Evolutionary conservation across 1,140 invertebrate species (phyloP).

Genomic region (Bombus picipes): DNA sequence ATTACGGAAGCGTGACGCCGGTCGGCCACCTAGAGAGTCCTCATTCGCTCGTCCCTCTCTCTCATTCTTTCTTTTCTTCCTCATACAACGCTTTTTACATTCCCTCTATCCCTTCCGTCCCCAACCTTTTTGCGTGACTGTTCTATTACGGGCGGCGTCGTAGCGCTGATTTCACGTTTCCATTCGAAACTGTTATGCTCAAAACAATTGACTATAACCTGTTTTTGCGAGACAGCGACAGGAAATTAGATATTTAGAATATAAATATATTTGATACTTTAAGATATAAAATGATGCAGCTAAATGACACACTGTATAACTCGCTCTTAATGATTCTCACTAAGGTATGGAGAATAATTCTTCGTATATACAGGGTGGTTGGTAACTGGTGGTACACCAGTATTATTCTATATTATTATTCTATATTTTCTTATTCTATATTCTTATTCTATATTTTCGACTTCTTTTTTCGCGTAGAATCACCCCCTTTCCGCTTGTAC

Average conservation of each 20-base stretch:
- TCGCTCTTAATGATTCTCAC: not conserved
- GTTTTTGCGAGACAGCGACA: not conserved
- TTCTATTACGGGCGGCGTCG: slow-evolving; percentile 41
- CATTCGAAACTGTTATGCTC: not conserved
- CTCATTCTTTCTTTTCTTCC: not conserved
- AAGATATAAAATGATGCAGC: not conserved
- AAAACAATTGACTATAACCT: not conserved
- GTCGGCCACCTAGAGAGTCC: slow-evolving; percentile 45
- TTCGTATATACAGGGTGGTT: not conserved
- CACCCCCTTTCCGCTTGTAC: no score
- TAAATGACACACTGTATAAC: no score
- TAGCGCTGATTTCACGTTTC: slow-evolving; percentile 20
- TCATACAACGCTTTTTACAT: slow-evolving; percentile 11
- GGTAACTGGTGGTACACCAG: no score
- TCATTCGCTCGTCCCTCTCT: slow-evolving; percentile 19
- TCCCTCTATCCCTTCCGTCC: not conserved
- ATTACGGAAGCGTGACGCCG: slow-evolving; percentile 68
- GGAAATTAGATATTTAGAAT: no score
- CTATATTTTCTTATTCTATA: no score
- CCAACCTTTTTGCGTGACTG: not conserved
- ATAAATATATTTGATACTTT: not conserved
- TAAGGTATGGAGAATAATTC: not conserved
- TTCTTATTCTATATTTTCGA: no score
- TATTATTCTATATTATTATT: no score
- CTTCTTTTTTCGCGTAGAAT: no score